A percentile compares a stretch with the other conserved stretches of the same genome.
phyloP scores from a whole-genome alignment of 2,797 vertebrate genomes.

The Otolemur crassicaudatus region DNA sequence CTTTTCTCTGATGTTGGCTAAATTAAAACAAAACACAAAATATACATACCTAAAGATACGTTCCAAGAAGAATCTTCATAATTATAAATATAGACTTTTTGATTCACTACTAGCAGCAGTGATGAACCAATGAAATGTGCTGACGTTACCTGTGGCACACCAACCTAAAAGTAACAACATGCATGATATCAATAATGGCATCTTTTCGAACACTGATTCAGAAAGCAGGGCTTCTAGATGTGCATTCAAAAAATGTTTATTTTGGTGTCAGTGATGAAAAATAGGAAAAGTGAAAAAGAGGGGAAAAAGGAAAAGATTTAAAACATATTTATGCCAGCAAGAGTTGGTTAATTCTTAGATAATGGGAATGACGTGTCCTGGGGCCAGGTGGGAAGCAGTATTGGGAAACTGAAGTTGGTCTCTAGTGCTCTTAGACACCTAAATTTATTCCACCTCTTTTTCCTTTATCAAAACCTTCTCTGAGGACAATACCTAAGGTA shows the following conservation, averaged over 20 bases:
- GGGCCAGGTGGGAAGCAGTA: background rate
- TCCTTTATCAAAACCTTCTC: too few species aligned
- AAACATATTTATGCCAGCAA: background rate
- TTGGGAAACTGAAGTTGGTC: background rate
- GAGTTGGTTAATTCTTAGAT: background rate
- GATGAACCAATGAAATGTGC: background rate
- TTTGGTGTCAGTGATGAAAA: too few species aligned
- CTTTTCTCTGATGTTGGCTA: background rate
- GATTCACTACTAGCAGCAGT: slow-evolving; percentile 52
- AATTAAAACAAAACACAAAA: background rate
- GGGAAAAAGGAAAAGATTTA: background rate
- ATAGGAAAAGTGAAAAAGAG: too few species aligned
- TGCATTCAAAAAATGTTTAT: too few species aligned
- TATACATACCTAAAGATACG: accelerated
- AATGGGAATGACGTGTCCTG: background rate
- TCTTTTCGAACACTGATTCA: accelerated
- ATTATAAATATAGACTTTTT: slow-evolving; percentile 36
- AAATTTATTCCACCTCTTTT: too few species aligned
- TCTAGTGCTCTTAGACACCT: background rate
- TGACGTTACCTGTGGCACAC: background rate
- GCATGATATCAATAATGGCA: accelerated
- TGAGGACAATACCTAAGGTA: too few species aligned
- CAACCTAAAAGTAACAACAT: background rate
- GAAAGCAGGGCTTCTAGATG: background rate
- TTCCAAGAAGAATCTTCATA: background rate